Conservation (phyloP, 2,888 invertebrate species). For the Cristatella mucedo region DNA sequence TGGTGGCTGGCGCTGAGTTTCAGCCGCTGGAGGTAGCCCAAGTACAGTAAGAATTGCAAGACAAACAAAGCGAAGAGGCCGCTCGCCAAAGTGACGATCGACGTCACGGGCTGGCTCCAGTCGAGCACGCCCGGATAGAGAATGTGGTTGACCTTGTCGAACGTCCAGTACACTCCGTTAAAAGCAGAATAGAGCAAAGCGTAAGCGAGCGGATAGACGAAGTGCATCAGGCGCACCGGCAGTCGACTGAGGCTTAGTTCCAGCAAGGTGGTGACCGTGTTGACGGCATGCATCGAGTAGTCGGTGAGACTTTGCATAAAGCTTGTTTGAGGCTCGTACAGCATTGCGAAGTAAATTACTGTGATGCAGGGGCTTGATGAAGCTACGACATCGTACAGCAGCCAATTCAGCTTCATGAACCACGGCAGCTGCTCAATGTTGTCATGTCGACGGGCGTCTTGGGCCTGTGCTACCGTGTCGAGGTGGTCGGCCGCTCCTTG, state of each 20-base stretch:
- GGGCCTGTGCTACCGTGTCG: no score
- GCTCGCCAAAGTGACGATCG: slow-evolving; percentile 18
- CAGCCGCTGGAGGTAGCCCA: no score
- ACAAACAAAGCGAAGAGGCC: no score
- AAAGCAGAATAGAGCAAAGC: slow-evolving; percentile 23
- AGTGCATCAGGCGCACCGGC: slow-evolving; percentile 24
- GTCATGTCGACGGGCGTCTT: no score
- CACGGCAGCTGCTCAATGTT: slow-evolving; percentile 13
- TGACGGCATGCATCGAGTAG: slow-evolving; percentile 24
- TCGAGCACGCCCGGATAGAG: slow-evolving; percentile 28
- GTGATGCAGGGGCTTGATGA: slow-evolving; percentile 21
- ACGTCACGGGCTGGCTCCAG: slow-evolving; percentile 25
- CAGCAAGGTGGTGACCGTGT: slow-evolving; percentile 22
- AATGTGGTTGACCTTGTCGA: slow-evolving; percentile 20
- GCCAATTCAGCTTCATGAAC: slow-evolving; percentile 21
- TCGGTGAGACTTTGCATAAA: slow-evolving; percentile 18
- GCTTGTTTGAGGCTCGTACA: slow-evolving; percentile 15
- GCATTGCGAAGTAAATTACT: slow-evolving; percentile 22
- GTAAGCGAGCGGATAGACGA: slow-evolving; percentile 19
- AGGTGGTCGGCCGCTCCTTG: no score
- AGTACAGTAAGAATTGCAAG: no score
- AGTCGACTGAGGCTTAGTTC: slow-evolving; percentile 21
- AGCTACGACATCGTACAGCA: slow-evolving; percentile 19
- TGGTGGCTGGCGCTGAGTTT: no score
- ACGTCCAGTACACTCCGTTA: slow-evolving; percentile 23